A percentile compares a stretch with the other conserved stretches of the same genome.
These are phyloP conservation scores for Vulpes vulpes DNA, from an alignment of 2,113 vertebrate genomes.

Conservation along the genomic window DNA sequence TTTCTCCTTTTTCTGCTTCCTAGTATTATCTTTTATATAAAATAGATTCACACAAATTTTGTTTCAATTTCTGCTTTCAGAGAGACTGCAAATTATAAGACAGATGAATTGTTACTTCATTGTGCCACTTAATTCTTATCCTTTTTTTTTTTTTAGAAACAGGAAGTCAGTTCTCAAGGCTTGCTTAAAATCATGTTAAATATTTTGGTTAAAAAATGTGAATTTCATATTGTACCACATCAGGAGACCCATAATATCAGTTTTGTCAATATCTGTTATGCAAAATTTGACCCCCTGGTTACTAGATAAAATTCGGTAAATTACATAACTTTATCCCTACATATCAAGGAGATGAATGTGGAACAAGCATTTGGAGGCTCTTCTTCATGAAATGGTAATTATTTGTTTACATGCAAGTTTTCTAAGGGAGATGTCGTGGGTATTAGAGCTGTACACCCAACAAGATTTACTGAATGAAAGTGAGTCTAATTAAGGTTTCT, in stretches of 20 bases:
- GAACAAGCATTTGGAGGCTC: background rate
- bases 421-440: background rate
- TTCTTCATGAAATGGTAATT: background rate
- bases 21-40: background rate
- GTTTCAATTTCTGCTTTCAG: background rate
- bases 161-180: background rate
- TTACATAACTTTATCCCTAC: background rate
- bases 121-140: background rate
- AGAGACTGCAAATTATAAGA: background rate
- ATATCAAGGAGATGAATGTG: background rate
- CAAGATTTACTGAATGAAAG: background rate
- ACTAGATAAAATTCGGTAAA: background rate
- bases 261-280: background rate
- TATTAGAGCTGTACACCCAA: background rate
- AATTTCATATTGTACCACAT: background rate
- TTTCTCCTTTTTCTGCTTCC: background rate
- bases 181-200: background rate
- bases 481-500: background rate
- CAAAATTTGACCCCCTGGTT: background rate
- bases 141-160: background rate
- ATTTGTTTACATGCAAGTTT: slow-evolving; percentile 9
- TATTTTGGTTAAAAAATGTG: background rate
- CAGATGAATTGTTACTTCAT: background rate
- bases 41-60: background rate
- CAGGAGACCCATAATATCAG: background rate